phyloP scores from a whole-genome alignment of 2,113 vertebrate genomes.

The Lanius collurio region DNA sequence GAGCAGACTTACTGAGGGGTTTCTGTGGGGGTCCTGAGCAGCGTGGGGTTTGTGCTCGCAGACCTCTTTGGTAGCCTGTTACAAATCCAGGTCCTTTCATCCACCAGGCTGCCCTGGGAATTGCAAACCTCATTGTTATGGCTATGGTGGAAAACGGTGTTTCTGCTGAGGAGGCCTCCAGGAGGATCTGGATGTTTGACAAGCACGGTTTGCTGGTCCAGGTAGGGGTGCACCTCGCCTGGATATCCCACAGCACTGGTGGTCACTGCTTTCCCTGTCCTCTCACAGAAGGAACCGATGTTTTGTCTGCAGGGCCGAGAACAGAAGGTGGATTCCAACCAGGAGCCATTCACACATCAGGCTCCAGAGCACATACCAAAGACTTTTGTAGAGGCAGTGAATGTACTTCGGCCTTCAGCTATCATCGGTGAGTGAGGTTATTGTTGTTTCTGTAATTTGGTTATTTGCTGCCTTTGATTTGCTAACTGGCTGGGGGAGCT shows the following conservation, averaged over 20 bases:
- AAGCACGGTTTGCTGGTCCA: slow-evolving; percentile 88
- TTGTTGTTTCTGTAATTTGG: rapidly evolving
- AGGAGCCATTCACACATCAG: slow-evolving; percentile 85
- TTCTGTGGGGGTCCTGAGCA: background rate
- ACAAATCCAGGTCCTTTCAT: rapidly evolving
- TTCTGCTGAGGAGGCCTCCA: slow-evolving; percentile 79
- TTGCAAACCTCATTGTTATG: slow-evolving; percentile 96
- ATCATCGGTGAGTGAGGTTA: slow-evolving; percentile 84
- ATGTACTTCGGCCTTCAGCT: slow-evolving; percentile 85
- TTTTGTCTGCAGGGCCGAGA: slow-evolving; percentile 75
- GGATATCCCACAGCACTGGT: rapidly evolving
- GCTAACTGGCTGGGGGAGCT: rapidly evolving
- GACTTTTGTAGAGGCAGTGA: slow-evolving; percentile 91
- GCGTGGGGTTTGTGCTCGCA: background rate
- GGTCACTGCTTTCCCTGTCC: rapidly evolving
- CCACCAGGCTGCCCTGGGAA: slow-evolving; percentile 86
- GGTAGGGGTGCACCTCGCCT: slow-evolving; percentile 59
- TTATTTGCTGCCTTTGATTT: background rate
- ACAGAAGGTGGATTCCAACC: slow-evolving; percentile 80
- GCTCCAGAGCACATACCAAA: slow-evolving; percentile 76
- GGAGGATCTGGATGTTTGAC: slow-evolving; percentile 95
- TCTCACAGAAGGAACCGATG: background rate
- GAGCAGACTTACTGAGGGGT: rapidly evolving
- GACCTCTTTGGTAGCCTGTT: no score
- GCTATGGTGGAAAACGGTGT: slow-evolving; percentile 88